These are phyloP conservation scores for Caenorhabditis brenneri DNA, from an alignment of 1,140 invertebrate species.

Conservation along the genomic window DNA sequence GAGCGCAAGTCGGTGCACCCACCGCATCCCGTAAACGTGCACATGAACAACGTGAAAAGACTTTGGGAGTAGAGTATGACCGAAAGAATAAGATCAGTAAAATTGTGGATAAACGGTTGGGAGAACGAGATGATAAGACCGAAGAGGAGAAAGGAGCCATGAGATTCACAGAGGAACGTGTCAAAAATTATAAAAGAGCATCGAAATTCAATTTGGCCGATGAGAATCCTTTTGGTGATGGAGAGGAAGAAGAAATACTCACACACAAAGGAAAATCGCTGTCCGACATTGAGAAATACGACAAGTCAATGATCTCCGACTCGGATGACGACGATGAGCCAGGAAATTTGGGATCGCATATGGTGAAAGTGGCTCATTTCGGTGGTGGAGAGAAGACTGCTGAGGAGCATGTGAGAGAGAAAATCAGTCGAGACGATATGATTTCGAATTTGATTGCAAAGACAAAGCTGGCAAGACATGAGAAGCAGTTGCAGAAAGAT, in stretches of 20 bases:
- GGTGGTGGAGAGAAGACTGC: constrained; percentile 51
- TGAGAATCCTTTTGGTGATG: neutral
- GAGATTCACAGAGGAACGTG: constrained; percentile 49
- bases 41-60: constrained; percentile 54
- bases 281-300: constrained; percentile 56
- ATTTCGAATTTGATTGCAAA: constrained; percentile 56
- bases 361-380: constrained; percentile 51
- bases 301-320: constrained; percentile 49
- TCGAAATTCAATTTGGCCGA: constrained; percentile 54
- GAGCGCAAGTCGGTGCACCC: constrained; percentile 28
- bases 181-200: constrained; percentile 41
- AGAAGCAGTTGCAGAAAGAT: constrained; percentile 53
- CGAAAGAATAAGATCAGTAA: constrained; percentile 53
- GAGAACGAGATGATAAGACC: constrained; percentile 52
- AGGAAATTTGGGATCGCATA: constrained; percentile 43
- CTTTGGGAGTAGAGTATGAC: constrained; percentile 49
- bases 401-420: constrained; percentile 23
- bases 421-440: constrained; percentile 53
- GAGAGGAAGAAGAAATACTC: constrained; percentile 24
- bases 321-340: constrained; percentile 55
- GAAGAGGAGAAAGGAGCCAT: constrained; percentile 53
- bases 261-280: constrained; percentile 56
- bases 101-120: constrained; percentile 56
- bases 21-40: constrained; percentile 52
- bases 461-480: constrained; percentile 53